A percentile compares a stretch with the other conserved stretches of the same genome.
Conservation (phyloP, 2,113 vertebrate species). For the Sorex fumeus region DNA sequence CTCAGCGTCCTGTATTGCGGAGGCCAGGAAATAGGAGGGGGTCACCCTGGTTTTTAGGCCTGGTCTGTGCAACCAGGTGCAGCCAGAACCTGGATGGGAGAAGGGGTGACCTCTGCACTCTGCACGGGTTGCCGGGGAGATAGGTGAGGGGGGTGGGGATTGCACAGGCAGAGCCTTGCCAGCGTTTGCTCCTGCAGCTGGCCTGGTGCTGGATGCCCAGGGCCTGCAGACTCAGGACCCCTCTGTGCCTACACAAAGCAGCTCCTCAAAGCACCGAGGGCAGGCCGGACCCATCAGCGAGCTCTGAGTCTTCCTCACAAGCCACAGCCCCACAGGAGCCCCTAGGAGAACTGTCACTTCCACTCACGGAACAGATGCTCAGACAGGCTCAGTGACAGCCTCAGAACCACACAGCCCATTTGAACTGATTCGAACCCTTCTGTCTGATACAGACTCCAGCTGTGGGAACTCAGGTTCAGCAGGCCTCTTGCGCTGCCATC, state of each 20-base stretch:
- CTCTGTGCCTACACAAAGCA: background rate
- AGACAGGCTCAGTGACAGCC: background rate
- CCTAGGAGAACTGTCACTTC: too few species aligned
- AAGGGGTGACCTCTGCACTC: background rate
- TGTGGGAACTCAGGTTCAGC: fast-evolving
- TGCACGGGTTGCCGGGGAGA: background rate
- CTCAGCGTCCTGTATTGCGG: background rate
- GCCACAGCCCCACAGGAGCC: background rate
- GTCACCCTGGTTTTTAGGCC: background rate
- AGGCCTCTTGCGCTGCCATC: background rate
- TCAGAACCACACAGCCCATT: background rate
- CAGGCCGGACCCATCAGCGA: background rate
- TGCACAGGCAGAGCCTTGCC: background rate
- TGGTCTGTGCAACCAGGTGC: background rate
- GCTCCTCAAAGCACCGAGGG: background rate
- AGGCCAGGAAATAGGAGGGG: background rate
- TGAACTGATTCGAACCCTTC: background rate
- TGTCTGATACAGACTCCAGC: fast-evolving
- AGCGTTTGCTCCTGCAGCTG: fast-evolving
- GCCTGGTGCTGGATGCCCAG: background rate
- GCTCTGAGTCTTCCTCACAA: background rate
- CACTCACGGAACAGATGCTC: background rate
- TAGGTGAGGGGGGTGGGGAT: too few species aligned
- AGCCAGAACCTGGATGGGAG: background rate
- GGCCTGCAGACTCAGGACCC: too few species aligned